Evolutionary conservation across 2,113 vertebrate species (phyloP), one percentile per base, ranked within the genome.

Genomic region (Bucco capensis): DNA sequence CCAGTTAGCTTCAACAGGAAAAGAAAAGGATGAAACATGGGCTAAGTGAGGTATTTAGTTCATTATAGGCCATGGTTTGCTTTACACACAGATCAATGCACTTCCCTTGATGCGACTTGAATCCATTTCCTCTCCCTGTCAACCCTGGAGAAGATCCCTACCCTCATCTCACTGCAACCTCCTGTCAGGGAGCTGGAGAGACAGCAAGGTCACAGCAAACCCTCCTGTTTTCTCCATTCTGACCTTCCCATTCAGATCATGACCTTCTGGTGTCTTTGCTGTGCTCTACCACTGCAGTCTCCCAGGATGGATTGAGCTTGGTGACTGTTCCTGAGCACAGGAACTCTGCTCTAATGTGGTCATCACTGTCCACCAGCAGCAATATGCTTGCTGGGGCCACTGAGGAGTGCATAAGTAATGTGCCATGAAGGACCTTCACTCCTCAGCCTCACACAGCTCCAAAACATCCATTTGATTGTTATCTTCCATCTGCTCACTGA

Each of bases 201-300:
- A n/a, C n/a, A n/a, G n/a, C n/a, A n/a, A n/a, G n/a, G 38, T 54
- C 76, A 49, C 64, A 95, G 73, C 72, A 94, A 89, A 92, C 62
- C 64, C 66, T 47, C 38, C 37, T 9, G 5, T 64, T 94, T 92
- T 94, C 61, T 94, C 83, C 70, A 14, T 54, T 79, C 49, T 93
- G 88, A 88, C 69, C 74, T 93, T 95, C 56, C 73, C 44, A 67
- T 25, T 79, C 58, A 58, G 78, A 70, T 30, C 2, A 5, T 14
- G 19, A 51, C 3, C 2, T 28, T 3, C 15, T 12, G 12, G 5
- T 78, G 54, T 28, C 51, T 94, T 64, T 27, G 23, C 35, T 80
- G 40, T n/a, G 5, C 6, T 35, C 16, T 78, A 15, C 35, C 74
- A 66, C 46, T 44, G 60, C 62, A 90, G 64, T 83, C 69, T 76